Base-by-base conservation (phyloP, 2,797 vertebrate genomes). In the Lophius americanus region DNA sequence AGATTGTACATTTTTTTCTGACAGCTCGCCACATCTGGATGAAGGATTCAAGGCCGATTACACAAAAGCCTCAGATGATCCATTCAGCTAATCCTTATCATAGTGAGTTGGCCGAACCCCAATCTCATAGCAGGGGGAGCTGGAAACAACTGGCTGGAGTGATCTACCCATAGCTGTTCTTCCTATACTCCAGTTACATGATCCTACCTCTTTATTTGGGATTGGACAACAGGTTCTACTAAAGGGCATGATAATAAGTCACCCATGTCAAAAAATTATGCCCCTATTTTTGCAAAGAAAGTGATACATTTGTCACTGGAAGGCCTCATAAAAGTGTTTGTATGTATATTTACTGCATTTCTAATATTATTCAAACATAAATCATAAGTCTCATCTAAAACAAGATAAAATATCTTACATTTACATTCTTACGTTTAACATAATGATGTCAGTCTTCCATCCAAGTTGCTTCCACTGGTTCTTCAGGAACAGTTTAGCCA, bases 51-150 rank as follows among this genome's bases (percentile, higher is more conserved):
- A 2, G 67, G 71, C 66, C 47, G 78, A 81, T 86, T 82, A 73
- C 53, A 41, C 44, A 10, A 42, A 56, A 65, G 60, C 75, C 35
- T 11, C 36, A 0, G 38, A 80, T 78, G 81, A 87, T 81, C 81
- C 60, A 39, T 44, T 72, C 2, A 0, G 68, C 62, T 83, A 86
- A 88, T 81, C 81, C 84, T 60, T 68, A 81, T 86, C 68, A 75
- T 60, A 51, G 38, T 38, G 73, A 63, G 36, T 64, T 81, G 73
- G 72, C 63, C 1, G 46, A 8, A 7, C 37, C 51, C 61, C 74
- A 55, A 11, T 71, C 63, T 59, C 64, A 9, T 50, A 52, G 48
- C 55, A 46, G 44, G 55, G 60, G 60, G 36, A 52, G 2, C 41
- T 11, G 42, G 10, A 47, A 66, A 36, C 35, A 32, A 44, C 33